A percentile compares a stretch with the other conserved stretches of the same genome.
phyloP scores from a whole-genome alignment of 2,797 vertebrate species.

The Coranthus polyacanthus region DNA sequence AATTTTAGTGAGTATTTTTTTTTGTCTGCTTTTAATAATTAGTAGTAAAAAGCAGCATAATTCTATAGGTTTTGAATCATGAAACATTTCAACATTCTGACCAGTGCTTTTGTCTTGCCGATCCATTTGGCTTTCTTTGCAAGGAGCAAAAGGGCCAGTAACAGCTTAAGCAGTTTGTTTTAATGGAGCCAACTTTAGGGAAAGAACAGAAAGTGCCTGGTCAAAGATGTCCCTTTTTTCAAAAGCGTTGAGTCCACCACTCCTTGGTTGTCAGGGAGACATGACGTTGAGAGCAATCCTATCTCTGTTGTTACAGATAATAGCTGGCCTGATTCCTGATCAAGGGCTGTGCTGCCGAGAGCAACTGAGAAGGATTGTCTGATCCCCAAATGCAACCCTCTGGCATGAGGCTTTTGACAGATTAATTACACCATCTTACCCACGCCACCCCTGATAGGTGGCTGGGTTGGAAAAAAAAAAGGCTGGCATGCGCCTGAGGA shows the following conservation, averaged over 20 bases:
- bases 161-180: slow-evolving; percentile 9
- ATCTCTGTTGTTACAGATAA: slow-evolving; percentile 54
- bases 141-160: neutral
- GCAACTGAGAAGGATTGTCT: slow-evolving; percentile 50
- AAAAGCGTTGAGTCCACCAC: slow-evolving; percentile 18
- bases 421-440: slow-evolving; percentile 63
- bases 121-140: slow-evolving; percentile 12
- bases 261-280: slow-evolving; percentile 39
- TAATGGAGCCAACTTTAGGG: neutral
- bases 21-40: no score
- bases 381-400: slow-evolving; percentile 53
- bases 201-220: slow-evolving; percentile 24
- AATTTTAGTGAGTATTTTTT: no score
- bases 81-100: slow-evolving; percentile 15
- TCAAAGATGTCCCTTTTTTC: slow-evolving; percentile 33
- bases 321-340: slow-evolving; percentile 59
- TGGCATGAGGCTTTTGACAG: slow-evolving; percentile 66
- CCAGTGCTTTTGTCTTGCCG: slow-evolving; percentile 1
- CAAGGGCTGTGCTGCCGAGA: slow-evolving; percentile 26
- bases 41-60: no score
- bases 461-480: slow-evolving; percentile 21
- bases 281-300: slow-evolving; percentile 39
- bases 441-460: slow-evolving; percentile 30
- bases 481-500: slow-evolving; percentile 33
- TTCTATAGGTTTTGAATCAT: neutral